Conservation (phyloP, 1,140 invertebrate genomes). For the Aporrectodea caliginosa region DNA sequence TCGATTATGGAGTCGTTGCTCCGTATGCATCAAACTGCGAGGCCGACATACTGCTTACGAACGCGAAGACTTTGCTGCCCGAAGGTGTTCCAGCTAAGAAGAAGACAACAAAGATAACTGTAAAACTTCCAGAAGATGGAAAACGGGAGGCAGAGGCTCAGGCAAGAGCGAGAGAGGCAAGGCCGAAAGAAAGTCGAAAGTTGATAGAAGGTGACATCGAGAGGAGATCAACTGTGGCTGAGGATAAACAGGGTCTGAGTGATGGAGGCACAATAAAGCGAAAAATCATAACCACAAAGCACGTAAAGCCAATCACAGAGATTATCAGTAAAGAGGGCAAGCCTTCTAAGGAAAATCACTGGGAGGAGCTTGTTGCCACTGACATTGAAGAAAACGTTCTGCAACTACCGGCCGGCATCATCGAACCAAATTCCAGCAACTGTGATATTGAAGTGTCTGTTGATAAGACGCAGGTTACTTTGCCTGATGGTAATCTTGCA, state of each 20-base stretch:
- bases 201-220: slow-evolving; percentile 15
- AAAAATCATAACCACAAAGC: slow-evolving; percentile 13
- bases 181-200: background rate
- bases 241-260: background rate
- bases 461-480: background rate
- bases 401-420: slow-evolving; percentile 8
- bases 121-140: background rate
- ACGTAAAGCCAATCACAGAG: slow-evolving; percentile 7
- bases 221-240: background rate
- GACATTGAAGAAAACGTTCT: slow-evolving; percentile 20
- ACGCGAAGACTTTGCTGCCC: background rate
- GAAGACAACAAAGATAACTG: slow-evolving; percentile 16
- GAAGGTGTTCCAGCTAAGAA: slow-evolving; percentile 1
- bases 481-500: background rate
- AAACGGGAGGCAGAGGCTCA: no score
- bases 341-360: background rate
- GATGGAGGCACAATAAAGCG: slow-evolving; percentile 14
- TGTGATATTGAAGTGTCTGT: slow-evolving; percentile 2
- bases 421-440: slow-evolving; percentile 11
- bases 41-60: background rate
- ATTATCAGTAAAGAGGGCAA: slow-evolving; percentile 11
- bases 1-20: slow-evolving; percentile 8
- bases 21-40: background rate
- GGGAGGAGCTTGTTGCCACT: slow-evolving; percentile 7
- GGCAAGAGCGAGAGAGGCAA: background rate